Conservation (phyloP, 2,888 invertebrate genomes). For the Pseudanteris insignis region DNA sequence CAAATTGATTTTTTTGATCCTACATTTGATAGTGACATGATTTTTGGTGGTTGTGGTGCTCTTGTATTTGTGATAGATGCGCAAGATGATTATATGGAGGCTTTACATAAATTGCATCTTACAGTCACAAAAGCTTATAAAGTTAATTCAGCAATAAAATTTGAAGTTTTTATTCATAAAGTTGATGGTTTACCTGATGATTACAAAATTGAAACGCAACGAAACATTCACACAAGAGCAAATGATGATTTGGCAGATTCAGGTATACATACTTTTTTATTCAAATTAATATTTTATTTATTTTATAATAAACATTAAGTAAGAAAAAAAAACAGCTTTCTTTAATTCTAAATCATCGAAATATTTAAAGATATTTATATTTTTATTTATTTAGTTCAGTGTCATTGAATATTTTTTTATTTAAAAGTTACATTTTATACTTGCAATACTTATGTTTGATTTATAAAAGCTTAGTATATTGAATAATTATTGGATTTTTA, state of each 20-base stretch:
- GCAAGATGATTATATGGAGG: slow-evolving; percentile 98
- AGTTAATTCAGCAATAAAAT: slow-evolving; percentile 95
- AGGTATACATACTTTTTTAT: no score
- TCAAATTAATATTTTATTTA: no score
- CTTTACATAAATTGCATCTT: slow-evolving; percentile 88
- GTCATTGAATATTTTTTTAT: no score
- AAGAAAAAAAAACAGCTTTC: no score
- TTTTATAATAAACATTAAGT: no score
- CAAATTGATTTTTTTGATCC: slow-evolving; percentile 98
- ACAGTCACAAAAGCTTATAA: slow-evolving; percentile 95
- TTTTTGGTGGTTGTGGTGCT: slow-evolving; percentile 97
- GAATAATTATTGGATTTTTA: no score
- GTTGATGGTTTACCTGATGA: slow-evolving; percentile 99
- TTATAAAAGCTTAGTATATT: no score
- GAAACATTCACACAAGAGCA: slow-evolving; percentile 97
- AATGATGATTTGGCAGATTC: slow-evolving; percentile 93
- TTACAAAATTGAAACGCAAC: slow-evolving; percentile 98
- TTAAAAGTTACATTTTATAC: no score
- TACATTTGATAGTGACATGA: slow-evolving; percentile 93
- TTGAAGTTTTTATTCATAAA: slow-evolving; percentile 99
- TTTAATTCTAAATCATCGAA: no score
- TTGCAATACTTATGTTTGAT: no score
- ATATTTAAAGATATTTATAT: no score
- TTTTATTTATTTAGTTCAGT: no score
- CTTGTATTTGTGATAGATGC: slow-evolving; percentile 99